Percentiles rank a stretch among this genome's conserved stretches.
phyloP scores from a whole-genome alignment of 2,888 invertebrate species.

The Drosophila peninsularis region DNA sequence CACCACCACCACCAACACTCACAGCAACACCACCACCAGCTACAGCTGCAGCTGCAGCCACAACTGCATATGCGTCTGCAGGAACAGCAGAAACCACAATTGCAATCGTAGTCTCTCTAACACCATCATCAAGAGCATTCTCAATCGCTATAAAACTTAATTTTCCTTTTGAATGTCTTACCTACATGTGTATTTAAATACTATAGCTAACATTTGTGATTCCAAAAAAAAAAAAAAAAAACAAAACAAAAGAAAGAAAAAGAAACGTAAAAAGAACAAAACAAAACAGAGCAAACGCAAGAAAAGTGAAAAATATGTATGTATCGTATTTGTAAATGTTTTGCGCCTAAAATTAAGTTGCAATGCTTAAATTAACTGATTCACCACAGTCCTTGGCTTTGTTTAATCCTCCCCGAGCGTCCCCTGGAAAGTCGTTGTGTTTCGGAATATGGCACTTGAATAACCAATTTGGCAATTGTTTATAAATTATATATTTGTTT shows the following conservation, averaged over 20 bases:
- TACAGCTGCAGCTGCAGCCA: slow-evolving; percentile 27
- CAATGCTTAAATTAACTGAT: slow-evolving; percentile 59
- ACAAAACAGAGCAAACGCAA: slow-evolving; percentile 43
- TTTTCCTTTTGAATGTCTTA: slow-evolving; percentile 74
- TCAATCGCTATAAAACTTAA: slow-evolving; percentile 65
- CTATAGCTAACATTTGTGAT: slow-evolving; percentile 78
- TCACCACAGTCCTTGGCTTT: slow-evolving; percentile 48
- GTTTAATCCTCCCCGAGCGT: slow-evolving; percentile 32
- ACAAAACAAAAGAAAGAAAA: slow-evolving; percentile 21
- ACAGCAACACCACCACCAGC: slow-evolving; percentile 27
- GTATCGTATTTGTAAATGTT: slow-evolving; percentile 46
- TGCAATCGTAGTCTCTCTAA: slow-evolving; percentile 72
- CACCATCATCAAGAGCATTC: slow-evolving; percentile 58
- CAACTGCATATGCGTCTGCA: slow-evolving; percentile 10
- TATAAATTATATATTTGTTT: slow-evolving; percentile 51
- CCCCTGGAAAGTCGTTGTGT: slow-evolving; percentile 46
- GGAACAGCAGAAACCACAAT: slow-evolving; percentile 43
- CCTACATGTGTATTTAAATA: slow-evolving; percentile 79
- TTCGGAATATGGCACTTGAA: slow-evolving; percentile 36
- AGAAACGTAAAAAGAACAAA: slow-evolving; percentile 28
- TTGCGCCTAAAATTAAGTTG: slow-evolving; percentile 63
- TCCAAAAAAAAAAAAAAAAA: slow-evolving; percentile 59
- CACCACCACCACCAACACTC: slow-evolving; percentile 25
- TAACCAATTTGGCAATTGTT: slow-evolving; percentile 66
- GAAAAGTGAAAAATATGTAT: slow-evolving; percentile 36